Base-by-base conservation (phyloP, 2,888 invertebrate genomes). In the Caradrina kadenii region DNA sequence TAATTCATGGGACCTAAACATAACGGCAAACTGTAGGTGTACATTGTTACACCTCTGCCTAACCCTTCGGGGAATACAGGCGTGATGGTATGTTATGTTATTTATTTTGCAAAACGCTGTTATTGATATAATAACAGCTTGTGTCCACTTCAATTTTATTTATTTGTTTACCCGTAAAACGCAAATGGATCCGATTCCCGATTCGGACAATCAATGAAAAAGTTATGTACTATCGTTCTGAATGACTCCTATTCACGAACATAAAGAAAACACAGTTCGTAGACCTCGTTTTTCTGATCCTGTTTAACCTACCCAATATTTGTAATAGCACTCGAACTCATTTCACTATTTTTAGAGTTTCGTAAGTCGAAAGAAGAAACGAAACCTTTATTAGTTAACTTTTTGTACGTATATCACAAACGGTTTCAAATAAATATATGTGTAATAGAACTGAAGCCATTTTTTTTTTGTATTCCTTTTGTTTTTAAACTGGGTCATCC, bases 401-500 rank as follows among this genome's bases (percentile, higher is more conserved):
- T 45, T 15, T 15, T 6, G 17, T 17, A 17, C 13, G 39, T 45
- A 1, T 45, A 11, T 6, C 17, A 17, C 45, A 45, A 17, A 45
- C 0, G 17, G 1, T 45, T 17, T 45, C 17, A 17, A 45, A 15
- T 2, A 45, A 31, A 31, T 6, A n/a, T n/a, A n/a, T n/a, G n/a
- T n/a, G n/a, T 17, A 45, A 17, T 6, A n/a, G 19, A 50, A 21
- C 4, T n/a, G 0, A 54, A 11, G 0, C 19, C n/a, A 22, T 45
- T 22, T 26, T 39, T 26, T 26, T 39, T 26, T 26, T 17, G 13
- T 53, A 48, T 17, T 26, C 10, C 7, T n/a, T 64, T 64, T 45
- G 17, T 79, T 58, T n/a, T 39, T 5, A 39, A 73, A 73, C 8
- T 48, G 11, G 67, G 45, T 19, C 53, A 52, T 19, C 7, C 15